A percentile compares a stretch with the other conserved stretches of the same genome.
Evolutionary conservation across 2,113 vertebrate species (phyloP).

Genomic region (Noturus placidus): DNA sequence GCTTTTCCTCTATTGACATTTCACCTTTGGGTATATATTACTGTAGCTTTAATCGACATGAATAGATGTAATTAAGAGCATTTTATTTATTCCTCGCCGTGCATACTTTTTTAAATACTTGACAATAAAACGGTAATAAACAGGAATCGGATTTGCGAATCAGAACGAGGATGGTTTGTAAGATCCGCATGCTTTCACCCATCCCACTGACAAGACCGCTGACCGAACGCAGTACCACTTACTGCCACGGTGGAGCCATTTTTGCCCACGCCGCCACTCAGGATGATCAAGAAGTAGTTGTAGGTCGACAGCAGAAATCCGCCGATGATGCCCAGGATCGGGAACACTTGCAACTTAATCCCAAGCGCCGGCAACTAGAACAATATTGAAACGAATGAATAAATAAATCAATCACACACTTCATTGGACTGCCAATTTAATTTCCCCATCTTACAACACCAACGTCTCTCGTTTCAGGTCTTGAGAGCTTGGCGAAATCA

Average conservation of each 20-base stretch:
- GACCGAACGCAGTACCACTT: slow-evolving; percentile 61
- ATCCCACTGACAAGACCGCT: neutral
- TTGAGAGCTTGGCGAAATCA: slow-evolving; percentile 59
- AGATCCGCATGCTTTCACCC: neutral
- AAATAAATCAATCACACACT: neutral
- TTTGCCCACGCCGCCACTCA: slow-evolving; percentile 92
- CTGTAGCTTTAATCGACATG: too few relatives aligned
- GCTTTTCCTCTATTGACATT: too few relatives aligned
- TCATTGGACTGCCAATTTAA: slow-evolving; percentile 33
- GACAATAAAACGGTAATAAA: too few relatives aligned
- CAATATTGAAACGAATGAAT: neutral
- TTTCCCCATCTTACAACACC: neutral
- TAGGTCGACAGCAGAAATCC: slow-evolving; percentile 86
- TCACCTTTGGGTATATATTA: too few relatives aligned
- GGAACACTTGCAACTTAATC: slow-evolving; percentile 80
- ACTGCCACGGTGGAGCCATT: slow-evolving; percentile 97
- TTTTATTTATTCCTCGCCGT: too few relatives aligned
- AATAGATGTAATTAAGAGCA: too few relatives aligned
- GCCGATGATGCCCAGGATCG: slow-evolving; percentile 82
- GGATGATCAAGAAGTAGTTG: slow-evolving; percentile 92
- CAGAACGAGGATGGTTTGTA: neutral
- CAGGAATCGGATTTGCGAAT: too few relatives aligned
- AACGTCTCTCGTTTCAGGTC: slow-evolving; percentile 28
- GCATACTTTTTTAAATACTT: too few relatives aligned
- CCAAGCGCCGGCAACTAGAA: slow-evolving; percentile 82